Evolutionary conservation across 37 sponge, comb jelly and placozoan genomes (phyloP).

Genomic region (Chondrosia reniformis): DNA sequence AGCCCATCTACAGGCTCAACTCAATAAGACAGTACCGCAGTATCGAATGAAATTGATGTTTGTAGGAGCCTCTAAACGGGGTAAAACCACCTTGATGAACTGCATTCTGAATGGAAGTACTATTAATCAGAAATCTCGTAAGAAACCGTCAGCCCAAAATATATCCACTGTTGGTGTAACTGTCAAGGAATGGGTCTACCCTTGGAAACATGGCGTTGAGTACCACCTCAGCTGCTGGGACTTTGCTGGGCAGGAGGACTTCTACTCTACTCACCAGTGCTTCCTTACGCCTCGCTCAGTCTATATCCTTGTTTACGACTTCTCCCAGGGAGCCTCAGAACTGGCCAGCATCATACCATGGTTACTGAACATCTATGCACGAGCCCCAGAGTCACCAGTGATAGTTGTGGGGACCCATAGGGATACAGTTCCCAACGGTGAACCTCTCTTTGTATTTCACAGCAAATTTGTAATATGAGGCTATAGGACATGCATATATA

Average conservation of each 20-base stretch:
- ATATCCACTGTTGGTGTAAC: constrained; percentile 70
- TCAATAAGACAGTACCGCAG: constrained; percentile 52
- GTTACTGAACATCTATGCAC: constrained; percentile 77
- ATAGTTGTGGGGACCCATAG: constrained; percentile 72
- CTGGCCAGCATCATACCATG: constrained; percentile 47
- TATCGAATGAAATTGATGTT: constrained; percentile 84
- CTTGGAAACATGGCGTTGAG: not conserved
- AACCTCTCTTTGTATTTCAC: not conserved
- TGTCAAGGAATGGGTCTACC: constrained; percentile 63
- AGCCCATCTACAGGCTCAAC: too few relatives aligned
- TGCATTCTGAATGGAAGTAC: constrained; percentile 26
- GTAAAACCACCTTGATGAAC: constrained; percentile 81
- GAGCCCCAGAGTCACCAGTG: constrained; percentile 71
- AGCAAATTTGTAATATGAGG: too few relatives aligned
- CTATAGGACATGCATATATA: too few relatives aligned
- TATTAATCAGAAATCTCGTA: not conserved
- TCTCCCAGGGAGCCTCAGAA: constrained; percentile 42
- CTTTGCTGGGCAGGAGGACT: constrained; percentile 90
- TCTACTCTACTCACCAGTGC: constrained; percentile 85
- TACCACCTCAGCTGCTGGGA: constrained; percentile 83
- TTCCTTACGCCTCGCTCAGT: constrained; percentile 74
- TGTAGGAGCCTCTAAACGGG: constrained; percentile 68
- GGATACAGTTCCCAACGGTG: constrained; percentile 40
- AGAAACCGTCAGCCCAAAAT: not conserved
- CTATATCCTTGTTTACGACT: constrained; percentile 68